Conservation (phyloP, 2,888 invertebrate species). For the Epirrhoe alternata region DNA sequence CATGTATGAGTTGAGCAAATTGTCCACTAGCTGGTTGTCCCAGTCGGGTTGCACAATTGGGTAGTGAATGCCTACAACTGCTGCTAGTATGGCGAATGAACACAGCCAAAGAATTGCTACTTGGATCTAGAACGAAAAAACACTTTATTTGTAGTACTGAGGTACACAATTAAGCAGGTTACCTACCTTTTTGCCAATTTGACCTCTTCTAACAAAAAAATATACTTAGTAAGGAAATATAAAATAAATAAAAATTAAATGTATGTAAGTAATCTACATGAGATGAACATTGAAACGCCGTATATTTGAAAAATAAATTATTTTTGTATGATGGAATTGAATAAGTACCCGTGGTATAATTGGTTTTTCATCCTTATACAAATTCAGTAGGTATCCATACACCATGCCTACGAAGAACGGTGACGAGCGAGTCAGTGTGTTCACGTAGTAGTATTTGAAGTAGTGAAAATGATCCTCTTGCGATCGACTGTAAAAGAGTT, state of each 20-base stretch:
- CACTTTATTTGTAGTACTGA: too few relatives aligned
- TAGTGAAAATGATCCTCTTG: constrained; percentile 40
- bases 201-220: too few relatives aligned
- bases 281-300: too few relatives aligned
- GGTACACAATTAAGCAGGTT: too few relatives aligned
- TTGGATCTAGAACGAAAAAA: constrained; percentile 45
- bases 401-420: constrained; percentile 71
- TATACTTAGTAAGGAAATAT: too few relatives aligned
- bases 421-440: constrained; percentile 60
- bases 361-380: constrained; percentile 49
- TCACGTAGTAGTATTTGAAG: constrained; percentile 56
- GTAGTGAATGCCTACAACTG: constrained; percentile 50
- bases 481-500: constrained; percentile 37
- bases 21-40: constrained; percentile 63
- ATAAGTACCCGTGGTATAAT: constrained; percentile 52
- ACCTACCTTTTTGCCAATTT: too few relatives aligned
- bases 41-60: constrained; percentile 60
- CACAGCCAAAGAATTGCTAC: constrained; percentile 49
- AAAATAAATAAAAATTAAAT: too few relatives aligned
- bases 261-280: too few relatives aligned
- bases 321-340: neutral
- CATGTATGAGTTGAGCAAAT: constrained; percentile 66
- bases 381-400: constrained; percentile 63
- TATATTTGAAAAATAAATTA: too few relatives aligned
- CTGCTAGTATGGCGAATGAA: constrained; percentile 38